Base-by-base conservation (phyloP, 2,113 vertebrate species). In the Syngnathus typhle region DNA sequence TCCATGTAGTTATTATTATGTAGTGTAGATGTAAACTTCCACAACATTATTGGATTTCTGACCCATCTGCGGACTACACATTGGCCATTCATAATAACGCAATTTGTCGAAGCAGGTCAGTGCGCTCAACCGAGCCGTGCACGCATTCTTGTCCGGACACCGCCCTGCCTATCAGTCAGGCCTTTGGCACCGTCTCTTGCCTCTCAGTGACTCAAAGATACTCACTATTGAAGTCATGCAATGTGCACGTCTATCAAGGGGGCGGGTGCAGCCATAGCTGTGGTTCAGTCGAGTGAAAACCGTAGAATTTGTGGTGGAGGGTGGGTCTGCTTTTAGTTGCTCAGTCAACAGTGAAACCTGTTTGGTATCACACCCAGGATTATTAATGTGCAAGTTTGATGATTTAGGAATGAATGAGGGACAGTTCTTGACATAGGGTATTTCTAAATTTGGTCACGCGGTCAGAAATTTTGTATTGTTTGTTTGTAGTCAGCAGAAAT, bases 101-200 rank as follows among this genome's bases (percentile, higher is more conserved):
- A 63, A 64, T 80, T 70, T 82, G 78, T 77, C 62, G 0, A 23
- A 76, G 52, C 82, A 79, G 67, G 74, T 73, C 38, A 46, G n/a
- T 72, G n/a, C 70, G 19, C 52, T 72, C 56, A 62, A 39, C 36
- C 65, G 27, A 67, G 55, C 19, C 41, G 19, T 67, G 11, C 72
- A 56, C 32, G 76, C 79, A 84, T 84, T 83, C 83, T 67, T 32
- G 1, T 46, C 67, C 0, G 19, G 56, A 72, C 61, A 65, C 19
- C 64, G 67, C 73, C 79, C 72, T 70, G 63, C 65, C 15, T 10
- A 16, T 68, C 61, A 70, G 7, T 82, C 64, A 63, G 9, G 63
- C 15, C n/a, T 8, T 54, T 60, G 38, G 44, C 23, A 47, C 39
- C 43, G 0, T 70, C 18, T 10, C n/a, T 60, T 51, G 23, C 71